Percentiles rank a stretch among this genome's conserved stretches.
Conservation (phyloP, 2,113 vertebrate genomes). For the Pterocles orientalis region DNA sequence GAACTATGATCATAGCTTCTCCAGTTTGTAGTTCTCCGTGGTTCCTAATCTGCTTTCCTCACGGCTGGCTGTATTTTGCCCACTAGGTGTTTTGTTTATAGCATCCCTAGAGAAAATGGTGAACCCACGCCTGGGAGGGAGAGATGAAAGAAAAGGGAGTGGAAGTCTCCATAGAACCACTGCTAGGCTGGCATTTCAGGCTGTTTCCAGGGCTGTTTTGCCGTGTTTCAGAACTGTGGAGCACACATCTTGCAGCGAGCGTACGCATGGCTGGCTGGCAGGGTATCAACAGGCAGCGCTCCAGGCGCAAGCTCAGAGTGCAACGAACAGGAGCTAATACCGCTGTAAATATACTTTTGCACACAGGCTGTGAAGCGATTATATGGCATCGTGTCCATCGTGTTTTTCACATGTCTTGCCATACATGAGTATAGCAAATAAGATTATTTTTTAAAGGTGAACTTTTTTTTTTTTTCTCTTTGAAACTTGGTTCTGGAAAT, state of each 20-base stretch:
- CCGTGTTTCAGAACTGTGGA: background rate
- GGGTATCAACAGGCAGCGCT: accelerated
- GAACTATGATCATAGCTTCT: background rate
- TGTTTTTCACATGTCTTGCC: background rate
- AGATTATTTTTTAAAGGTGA: background rate
- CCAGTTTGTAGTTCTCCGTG: background rate
- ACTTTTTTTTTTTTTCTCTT: background rate
- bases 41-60: background rate
- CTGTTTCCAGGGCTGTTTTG: background rate
- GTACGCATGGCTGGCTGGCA: background rate
- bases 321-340: background rate
- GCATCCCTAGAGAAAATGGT: background rate
- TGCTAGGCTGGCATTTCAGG: background rate
- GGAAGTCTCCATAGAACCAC: background rate
- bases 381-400: background rate
- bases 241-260: background rate
- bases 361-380: background rate
- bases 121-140: background rate
- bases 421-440: accelerated
- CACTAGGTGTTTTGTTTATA: background rate
- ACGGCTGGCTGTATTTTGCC: background rate
- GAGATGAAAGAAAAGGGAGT: background rate
- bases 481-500: background rate
- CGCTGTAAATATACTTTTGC: background rate
- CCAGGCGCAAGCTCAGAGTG: background rate